These are phyloP conservation scores for Nasonovia ribisnigri DNA, from an alignment of 2,888 invertebrate genomes.

Conservation along the genomic window DNA sequence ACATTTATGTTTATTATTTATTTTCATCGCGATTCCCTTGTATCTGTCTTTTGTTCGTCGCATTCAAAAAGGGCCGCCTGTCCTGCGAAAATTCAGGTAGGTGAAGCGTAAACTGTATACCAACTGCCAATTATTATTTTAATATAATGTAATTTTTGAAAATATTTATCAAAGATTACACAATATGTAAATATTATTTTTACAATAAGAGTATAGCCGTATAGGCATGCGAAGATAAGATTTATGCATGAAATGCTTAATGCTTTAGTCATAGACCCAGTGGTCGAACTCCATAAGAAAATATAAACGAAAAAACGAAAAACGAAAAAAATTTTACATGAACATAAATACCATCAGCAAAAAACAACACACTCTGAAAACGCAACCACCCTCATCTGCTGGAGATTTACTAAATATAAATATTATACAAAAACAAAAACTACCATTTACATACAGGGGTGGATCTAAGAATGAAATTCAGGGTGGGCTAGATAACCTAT, in stretches of 20 bases:
- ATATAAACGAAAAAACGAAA: neutral
- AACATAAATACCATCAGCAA: neutral
- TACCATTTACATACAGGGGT: neutral
- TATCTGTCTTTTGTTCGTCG: neutral
- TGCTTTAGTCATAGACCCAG: neutral
- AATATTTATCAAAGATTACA: neutral
- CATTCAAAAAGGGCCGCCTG: neutral
- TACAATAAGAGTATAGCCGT: neutral
- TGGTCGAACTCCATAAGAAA: neutral
- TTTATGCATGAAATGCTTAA: neutral
- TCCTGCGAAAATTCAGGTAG: neutral
- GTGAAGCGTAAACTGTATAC: neutral
- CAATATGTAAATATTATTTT: neutral
- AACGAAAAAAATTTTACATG: neutral
- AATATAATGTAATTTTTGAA: neutral
- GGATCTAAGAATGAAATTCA: neutral
- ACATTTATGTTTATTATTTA: constrained; percentile 3
- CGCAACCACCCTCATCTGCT: too few relatives aligned
- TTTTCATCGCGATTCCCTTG: neutral
- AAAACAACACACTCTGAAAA: neutral
- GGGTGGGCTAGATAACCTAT: neutral
- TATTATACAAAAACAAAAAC: neutral
- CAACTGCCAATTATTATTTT: neutral
- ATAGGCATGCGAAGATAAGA: neutral
- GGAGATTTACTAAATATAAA: neutral